Evolutionary conservation across 2,888 invertebrate genomes (phyloP).

Genomic region (Nomada fabriciana): DNA sequence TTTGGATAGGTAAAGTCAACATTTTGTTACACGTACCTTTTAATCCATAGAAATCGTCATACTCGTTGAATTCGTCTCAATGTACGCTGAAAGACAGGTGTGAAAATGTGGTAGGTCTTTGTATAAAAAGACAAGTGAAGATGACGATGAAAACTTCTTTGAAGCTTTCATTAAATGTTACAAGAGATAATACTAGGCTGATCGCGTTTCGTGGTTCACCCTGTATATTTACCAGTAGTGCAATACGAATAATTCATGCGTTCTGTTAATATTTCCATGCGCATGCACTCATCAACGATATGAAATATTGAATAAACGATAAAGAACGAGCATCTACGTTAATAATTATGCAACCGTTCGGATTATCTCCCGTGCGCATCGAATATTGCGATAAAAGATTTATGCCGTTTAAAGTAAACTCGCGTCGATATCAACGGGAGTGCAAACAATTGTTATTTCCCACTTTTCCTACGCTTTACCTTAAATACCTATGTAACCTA

Average conservation of each 20-base stretch:
- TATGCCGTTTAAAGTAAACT: constrained; percentile 3
- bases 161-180: no score
- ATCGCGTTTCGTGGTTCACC: no score
- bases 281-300: not conserved
- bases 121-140: no score
- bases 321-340: not conserved
- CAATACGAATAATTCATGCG: not conserved
- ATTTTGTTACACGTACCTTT: no score
- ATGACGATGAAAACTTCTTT: no score
- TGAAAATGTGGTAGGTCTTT: no score
- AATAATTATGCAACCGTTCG: constrained; percentile 14
- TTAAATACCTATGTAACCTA: not conserved
- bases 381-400: constrained; percentile 2
- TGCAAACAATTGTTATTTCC: not conserved
- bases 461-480: not conserved
- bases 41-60: no score
- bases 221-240: not conserved
- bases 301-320: not conserved
- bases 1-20: no score
- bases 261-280: not conserved
- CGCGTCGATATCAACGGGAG: not conserved
- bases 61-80: no score
- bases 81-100: no score
- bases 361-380: constrained; percentile 5
- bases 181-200: no score